A percentile compares a stretch with the other conserved stretches of the same genome.
These are phyloP conservation scores for Magallana angulata DNA, from an alignment of 1,140 invertebrate genomes.

Conservation along the genomic window DNA sequence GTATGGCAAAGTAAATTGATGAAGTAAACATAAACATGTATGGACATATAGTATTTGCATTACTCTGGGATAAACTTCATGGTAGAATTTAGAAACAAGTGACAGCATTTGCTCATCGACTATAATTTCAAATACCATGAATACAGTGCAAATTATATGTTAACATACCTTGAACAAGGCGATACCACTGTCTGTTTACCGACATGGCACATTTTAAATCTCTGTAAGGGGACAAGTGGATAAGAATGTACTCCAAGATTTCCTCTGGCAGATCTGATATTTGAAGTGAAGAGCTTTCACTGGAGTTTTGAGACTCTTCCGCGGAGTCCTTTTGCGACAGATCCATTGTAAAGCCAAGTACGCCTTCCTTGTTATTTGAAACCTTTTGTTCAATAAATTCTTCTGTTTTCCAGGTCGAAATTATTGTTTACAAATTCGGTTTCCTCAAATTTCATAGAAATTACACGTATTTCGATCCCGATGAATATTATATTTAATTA, in stretches of 20 bases:
- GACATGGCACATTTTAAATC: conserved; percentile 91
- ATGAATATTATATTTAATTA: neutral
- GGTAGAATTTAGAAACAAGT: no score
- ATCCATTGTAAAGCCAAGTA: neutral
- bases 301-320: neutral
- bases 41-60: no score
- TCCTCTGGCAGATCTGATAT: conserved; percentile 89
- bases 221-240: conserved; percentile 92
- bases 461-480: neutral
- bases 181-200: conserved; percentile 92
- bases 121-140: no score
- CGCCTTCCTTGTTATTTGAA: neutral
- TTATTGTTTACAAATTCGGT: neutral
- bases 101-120: no score
- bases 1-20: conserved; percentile 70
- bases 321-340: neutral
- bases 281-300: neutral
- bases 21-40: no score
- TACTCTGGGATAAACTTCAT: no score
- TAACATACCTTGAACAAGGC: conserved; percentile 87
- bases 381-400: neutral
- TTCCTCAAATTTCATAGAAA: conserved; percentile 3
- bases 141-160: no score
- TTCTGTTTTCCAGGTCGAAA: neutral
- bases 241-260: conserved; percentile 94